phyloP scores from a whole-genome alignment of 1,140 invertebrate species.

The Araneus ventricosus region DNA sequence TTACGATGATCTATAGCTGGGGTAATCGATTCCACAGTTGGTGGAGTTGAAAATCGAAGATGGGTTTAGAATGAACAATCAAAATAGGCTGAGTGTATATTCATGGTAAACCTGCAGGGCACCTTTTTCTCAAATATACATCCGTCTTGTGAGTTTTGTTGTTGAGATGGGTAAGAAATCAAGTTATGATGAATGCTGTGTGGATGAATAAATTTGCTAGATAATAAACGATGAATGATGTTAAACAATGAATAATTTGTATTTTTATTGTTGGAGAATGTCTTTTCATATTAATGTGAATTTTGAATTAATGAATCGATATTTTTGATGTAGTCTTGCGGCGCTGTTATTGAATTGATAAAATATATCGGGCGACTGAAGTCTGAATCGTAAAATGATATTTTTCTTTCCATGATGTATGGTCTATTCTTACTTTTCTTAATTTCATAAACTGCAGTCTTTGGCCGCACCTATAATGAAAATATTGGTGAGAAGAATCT shows the following conservation, averaged over 20 bases:
- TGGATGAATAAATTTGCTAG: neutral
- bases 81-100: neutral
- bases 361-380: too few relatives aligned
- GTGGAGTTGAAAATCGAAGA: neutral
- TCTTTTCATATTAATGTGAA: neutral
- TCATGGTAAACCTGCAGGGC: neutral
- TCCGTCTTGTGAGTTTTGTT: neutral
- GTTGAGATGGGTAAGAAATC: neutral
- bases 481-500: too few relatives aligned
- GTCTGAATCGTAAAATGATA: too few relatives aligned
- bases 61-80: conserved; percentile 10
- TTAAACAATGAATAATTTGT: neutral
- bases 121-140: neutral
- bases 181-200: neutral
- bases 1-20: conserved; percentile 54
- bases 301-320: neutral
- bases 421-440: too few relatives aligned
- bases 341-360: too few relatives aligned
- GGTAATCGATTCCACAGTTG: conserved; percentile 32
- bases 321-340: too few relatives aligned
- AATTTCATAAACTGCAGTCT: too few relatives aligned
- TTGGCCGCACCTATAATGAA: too few relatives aligned
- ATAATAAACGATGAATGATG: neutral
- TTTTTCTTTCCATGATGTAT: too few relatives aligned
- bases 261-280: neutral